These are phyloP conservation scores for Apteryx owenii DNA, from an alignment of 2,113 vertebrate genomes.

Conservation along the genomic window DNA sequence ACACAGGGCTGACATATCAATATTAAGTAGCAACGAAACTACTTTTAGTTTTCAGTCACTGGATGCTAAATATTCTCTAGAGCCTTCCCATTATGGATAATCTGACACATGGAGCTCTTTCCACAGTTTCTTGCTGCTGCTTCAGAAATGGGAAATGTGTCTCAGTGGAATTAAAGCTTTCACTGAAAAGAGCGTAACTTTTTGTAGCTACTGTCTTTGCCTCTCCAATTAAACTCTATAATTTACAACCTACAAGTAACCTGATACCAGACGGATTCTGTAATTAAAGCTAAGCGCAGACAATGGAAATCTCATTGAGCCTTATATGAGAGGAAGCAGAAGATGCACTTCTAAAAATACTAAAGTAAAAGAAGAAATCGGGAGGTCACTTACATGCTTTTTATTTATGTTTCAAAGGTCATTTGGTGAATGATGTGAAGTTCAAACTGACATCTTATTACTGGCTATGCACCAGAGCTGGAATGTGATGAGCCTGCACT, in stretches of 20 bases:
- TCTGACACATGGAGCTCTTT: neutral
- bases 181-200: neutral
- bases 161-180: neutral
- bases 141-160: neutral
- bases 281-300: neutral
- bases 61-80: conserved; percentile 42
- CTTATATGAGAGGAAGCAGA: neutral
- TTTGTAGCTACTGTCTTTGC: neutral
- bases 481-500: conserved; percentile 60
- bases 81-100: neutral
- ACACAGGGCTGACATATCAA: conserved; percentile 33
- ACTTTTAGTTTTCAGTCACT: conserved; percentile 55
- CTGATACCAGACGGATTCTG: neutral
- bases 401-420: conserved; percentile 68
- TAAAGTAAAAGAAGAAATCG: conserved; percentile 1
- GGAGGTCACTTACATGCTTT: conserved; percentile 6
- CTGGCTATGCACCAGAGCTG: conserved; percentile 29
- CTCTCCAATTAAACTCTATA: neutral
- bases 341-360: neutral
- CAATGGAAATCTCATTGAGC: neutral
- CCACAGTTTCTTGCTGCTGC: neutral
- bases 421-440: conserved; percentile 24
- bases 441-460: conserved; percentile 53
- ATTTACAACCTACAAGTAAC: neutral
- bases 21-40: conserved; percentile 21